Percentiles rank a stretch among this genome's conserved stretches.
These are phyloP conservation scores for Pyrrhia umbra DNA, from an alignment of 2,888 invertebrate species.

Conservation along the genomic window DNA sequence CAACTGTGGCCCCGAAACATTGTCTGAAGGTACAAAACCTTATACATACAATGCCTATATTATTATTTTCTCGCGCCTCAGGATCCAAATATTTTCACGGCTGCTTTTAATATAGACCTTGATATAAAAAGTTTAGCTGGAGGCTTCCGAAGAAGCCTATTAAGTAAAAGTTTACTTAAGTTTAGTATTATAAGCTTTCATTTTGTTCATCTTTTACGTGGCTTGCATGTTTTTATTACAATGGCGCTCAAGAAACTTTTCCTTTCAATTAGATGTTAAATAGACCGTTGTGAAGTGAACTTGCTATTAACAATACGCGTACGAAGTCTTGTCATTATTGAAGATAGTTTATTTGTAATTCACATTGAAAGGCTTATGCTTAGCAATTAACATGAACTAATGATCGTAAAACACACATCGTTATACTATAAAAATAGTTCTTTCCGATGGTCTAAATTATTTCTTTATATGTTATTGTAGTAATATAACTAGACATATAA, in stretches of 20 bases:
- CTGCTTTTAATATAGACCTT: conserved; percentile 4
- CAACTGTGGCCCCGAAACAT: neutral
- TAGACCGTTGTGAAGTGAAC: neutral
- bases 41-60: conserved; percentile 2
- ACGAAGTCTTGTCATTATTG: neutral
- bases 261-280: conserved; percentile 23
- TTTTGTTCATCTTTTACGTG: conserved; percentile 44
- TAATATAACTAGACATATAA: too few species aligned
- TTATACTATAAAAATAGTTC: too few species aligned
- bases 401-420: too few species aligned
- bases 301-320: neutral
- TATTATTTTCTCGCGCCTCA: conserved; percentile 12
- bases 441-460: too few species aligned
- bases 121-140: conserved; percentile 11
- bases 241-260: conserved; percentile 14
- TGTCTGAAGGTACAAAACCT: neutral
- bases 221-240: conserved; percentile 1
- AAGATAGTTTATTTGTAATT: too few species aligned
- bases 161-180: conserved; percentile 26
- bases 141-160: conserved; percentile 4
- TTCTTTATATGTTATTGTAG: too few species aligned
- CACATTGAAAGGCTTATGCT: too few species aligned
- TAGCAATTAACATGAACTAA: too few species aligned
- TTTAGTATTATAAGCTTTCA: conserved; percentile 19
- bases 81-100: conserved; percentile 26